Evolutionary conservation across 64 coral and sea anemone species (phyloP).

Genomic region (Dendronephthya gigantea): DNA sequence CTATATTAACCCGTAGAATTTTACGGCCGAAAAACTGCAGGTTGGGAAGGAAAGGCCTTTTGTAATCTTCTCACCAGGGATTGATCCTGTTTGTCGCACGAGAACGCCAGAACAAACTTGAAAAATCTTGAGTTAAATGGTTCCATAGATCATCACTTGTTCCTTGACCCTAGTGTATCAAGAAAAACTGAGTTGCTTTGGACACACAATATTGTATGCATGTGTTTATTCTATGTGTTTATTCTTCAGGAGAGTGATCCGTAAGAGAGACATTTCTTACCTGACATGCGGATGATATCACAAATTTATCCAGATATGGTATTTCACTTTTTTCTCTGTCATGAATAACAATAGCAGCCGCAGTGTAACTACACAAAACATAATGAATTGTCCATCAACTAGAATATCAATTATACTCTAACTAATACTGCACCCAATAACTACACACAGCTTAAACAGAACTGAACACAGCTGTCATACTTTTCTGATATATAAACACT

Average conservation of each 20-base stretch:
- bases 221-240: too few species aligned
- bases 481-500: conserved; percentile 85
- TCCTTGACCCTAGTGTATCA: neutral
- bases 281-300: conserved; percentile 57
- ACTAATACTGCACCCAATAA: too few species aligned
- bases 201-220: too few species aligned
- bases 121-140: neutral
- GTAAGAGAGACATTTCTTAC: conserved; percentile 13
- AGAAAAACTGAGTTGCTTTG: too few species aligned
- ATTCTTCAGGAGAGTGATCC: too few species aligned
- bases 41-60: neutral
- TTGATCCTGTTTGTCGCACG: neutral
- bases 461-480: conserved; percentile 1
- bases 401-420: neutral
- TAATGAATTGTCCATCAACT: neutral
- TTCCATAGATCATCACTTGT: neutral
- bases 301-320: conserved; percentile 92
- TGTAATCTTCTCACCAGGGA: neutral
- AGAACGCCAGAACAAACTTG: neutral
- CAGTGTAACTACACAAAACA: conserved; percentile 56
- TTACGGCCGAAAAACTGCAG: neutral
- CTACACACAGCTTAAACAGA: too few species aligned
- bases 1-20: neutral
- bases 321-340: conserved; percentile 48
- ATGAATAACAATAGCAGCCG: conserved; percentile 63